Percentiles rank a stretch among this genome's conserved stretches.
phyloP scores from a whole-genome alignment of 2,113 vertebrate species.

The Brachypteracias leptosomus region DNA sequence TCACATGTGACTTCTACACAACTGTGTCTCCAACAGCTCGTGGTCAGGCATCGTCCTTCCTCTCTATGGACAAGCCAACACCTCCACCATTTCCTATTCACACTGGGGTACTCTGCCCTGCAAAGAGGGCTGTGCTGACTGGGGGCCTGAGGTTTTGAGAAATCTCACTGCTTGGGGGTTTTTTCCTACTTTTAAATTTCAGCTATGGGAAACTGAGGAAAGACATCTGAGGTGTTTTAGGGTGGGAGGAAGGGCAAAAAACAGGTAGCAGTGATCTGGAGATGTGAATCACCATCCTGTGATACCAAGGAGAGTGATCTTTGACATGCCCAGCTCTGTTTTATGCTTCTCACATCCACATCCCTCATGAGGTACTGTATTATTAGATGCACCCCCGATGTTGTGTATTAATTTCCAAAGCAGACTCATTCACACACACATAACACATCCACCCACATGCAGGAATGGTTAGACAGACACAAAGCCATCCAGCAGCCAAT shows the following conservation, averaged over 20 bases:
- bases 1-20: neutral
- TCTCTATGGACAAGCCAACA: neutral
- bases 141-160: neutral
- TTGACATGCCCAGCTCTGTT: neutral
- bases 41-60: neutral
- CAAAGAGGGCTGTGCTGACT: neutral
- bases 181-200: neutral
- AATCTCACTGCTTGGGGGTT: neutral
- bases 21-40: neutral
- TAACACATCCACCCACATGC: conserved; percentile 69
- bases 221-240: neutral
- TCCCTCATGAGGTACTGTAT: neutral
- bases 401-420: conserved; percentile 61
- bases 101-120: neutral
- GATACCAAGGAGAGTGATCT: neutral
- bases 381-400: neutral
- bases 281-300: neutral
- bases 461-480: conserved; percentile 71
- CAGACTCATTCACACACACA: conserved; percentile 64
- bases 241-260: neutral
- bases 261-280: neutral
- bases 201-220: neutral
- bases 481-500: conserved; percentile 69
- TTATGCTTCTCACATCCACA: neutral
- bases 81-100: neutral